Base-by-base conservation (phyloP, 2,888 invertebrate species). In the Apoda limacodes region DNA sequence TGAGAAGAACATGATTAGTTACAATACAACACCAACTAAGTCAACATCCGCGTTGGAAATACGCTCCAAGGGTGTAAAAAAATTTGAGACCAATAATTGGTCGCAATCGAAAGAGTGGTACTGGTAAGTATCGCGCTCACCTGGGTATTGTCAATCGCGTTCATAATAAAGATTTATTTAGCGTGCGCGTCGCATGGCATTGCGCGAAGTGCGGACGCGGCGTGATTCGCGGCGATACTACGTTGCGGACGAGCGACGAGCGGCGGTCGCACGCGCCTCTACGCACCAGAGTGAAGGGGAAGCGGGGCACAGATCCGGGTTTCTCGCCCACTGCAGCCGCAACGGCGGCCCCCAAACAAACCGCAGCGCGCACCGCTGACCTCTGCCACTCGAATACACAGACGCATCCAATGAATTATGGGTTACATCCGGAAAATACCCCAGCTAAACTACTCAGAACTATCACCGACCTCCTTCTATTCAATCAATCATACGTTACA, bases 301-400 rank as follows among this genome's bases (percentile, higher is more conserved):
- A 71, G 69, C 72, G 76, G 76, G 75, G 72, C 69, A 66, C 53
- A 76, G 76, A 78, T 78, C 78, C 78, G 78, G 78, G 75, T 78
- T 74, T 66, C 55, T 66, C 71, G 71, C 74, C 71, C 75, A 74
- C 72, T 70, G 71, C 70, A 68, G 61, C 57, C 60, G 50, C 55
- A 47, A 54, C 55, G 56, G 70, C 67, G 70, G 70, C 69, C 69
- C 70, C 69, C 66, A 68, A 63, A 59, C 58, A 50, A 47, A 46
- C 52, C 51, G 40, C 52, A 52, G 50, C 50, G 55, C 50, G 60
- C 63, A 69, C 67, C 61, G 65, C 63, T 64, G 60, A 71, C 69
- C 69, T 70, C 68, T 67, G 61, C 50, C 61, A 52, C 61, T 51
- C 43, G 45, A 38, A 40, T 55, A 55, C 50, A 56, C 40, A 44